These are phyloP conservation scores for zebrafish (Danio rerio) DNA, from an alignment of 2,113 vertebrate genomes.

Conservation along the genomic window DNA sequence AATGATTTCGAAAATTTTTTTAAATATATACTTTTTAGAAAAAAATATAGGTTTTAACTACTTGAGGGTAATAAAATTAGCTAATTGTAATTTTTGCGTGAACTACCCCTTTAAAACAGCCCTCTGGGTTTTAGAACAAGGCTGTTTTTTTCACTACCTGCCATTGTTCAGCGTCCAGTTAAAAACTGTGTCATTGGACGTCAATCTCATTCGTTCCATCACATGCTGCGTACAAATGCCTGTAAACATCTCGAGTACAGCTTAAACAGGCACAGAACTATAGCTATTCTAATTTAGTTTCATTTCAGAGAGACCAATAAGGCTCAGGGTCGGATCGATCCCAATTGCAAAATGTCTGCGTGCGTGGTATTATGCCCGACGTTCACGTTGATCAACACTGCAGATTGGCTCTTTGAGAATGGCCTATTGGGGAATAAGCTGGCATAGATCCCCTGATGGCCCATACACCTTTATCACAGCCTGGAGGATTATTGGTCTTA, in stretches of 20 bases:
- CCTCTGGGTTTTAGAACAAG: not conserved
- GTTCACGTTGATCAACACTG: constrained; percentile 14
- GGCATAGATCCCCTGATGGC: constrained; percentile 50
- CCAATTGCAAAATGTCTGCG: constrained; percentile 58
- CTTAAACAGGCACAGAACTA: not conserved
- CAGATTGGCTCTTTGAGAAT: constrained; percentile 45
- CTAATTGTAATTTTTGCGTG: too few species aligned
- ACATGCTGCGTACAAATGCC: not conserved
- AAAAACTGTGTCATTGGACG: not conserved
- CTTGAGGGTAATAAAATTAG: too few species aligned
- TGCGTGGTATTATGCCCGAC: constrained; percentile 59
- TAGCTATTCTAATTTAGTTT: constrained; percentile 28
- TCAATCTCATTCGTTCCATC: constrained; percentile 36
- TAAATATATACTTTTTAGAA: too few species aligned
- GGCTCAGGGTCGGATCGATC: constrained; percentile 63
- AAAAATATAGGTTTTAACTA: too few species aligned
- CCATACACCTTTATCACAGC: constrained; percentile 38
- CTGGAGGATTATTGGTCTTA: constrained; percentile 63
- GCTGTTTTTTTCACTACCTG: constrained; percentile 3
- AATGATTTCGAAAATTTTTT: too few species aligned
- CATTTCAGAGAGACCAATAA: constrained; percentile 47
- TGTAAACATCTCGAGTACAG: constrained; percentile 22
- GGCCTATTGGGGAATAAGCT: constrained; percentile 54
- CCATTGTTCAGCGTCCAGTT: constrained; percentile 11
- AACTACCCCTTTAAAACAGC: not conserved